phyloP scores from a whole-genome alignment of 1,140 invertebrate species.

The Caenorhabditis elegans region DNA sequence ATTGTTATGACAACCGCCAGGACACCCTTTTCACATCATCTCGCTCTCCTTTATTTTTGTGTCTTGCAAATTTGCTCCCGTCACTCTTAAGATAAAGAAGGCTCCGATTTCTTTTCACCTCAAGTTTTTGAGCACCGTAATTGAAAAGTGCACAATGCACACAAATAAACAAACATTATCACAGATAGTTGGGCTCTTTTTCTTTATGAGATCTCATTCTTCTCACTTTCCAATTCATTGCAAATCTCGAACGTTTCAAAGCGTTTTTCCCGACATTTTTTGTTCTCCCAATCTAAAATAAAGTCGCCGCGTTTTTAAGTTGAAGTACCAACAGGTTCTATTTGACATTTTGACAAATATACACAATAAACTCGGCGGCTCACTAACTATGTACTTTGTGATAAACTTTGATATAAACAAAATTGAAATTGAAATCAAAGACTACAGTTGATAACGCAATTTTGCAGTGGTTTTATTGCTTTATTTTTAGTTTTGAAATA shows the following conservation, averaged over 20 bases:
- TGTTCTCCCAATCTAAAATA: too few species aligned
- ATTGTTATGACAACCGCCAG: conserved; percentile 18
- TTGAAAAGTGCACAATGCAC: neutral
- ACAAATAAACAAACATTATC: conserved; percentile 16
- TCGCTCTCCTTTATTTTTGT: neutral
- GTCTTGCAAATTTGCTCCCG: neutral
- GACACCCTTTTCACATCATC: neutral
- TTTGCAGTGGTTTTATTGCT: too few species aligned
- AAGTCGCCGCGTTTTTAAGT: too few species aligned
- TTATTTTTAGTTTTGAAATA: too few species aligned
- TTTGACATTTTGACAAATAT: neutral
- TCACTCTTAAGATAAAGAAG: neutral
- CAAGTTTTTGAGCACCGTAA: neutral
- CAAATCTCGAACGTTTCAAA: neutral
- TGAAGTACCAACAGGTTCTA: conserved; percentile 28
- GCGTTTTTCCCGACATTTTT: neutral
- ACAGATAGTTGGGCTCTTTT: neutral
- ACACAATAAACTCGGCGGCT: neutral
- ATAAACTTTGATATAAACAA: neutral
- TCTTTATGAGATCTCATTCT: neutral
- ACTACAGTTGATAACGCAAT: too few species aligned
- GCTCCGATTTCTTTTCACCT: neutral
- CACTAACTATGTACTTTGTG: conserved; percentile 6
- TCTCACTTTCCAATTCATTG: neutral
- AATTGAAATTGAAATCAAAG: neutral